Evolutionary conservation across 2,113 vertebrate species (phyloP).

Genomic region (Oryzias curvinotus): DNA sequence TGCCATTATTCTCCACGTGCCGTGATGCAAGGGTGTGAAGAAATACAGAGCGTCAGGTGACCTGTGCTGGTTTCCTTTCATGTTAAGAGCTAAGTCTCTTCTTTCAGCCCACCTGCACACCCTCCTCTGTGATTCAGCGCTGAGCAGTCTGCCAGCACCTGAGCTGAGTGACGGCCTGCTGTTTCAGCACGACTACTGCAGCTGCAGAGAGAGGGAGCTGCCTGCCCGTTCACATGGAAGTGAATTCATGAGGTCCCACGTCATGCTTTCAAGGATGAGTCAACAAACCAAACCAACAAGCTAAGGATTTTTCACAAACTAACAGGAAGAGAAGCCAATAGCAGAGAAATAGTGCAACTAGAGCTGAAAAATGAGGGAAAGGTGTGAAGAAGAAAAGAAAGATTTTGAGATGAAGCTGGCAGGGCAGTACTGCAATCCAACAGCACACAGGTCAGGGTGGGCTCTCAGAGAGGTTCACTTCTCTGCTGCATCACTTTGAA

Average conservation of each 20-base stretch:
- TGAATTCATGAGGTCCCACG: not conserved
- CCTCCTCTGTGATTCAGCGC: conserved; percentile 18
- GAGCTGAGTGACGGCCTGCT: conserved; percentile 3
- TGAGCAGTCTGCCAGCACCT: conserved; percentile 24
- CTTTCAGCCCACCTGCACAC: conserved; percentile 26
- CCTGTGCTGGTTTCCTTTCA: conserved; percentile 2
- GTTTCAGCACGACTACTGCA: not conserved
- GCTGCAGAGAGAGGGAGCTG: conserved; percentile 2
- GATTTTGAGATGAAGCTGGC: no score
- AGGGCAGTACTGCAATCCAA: no score
- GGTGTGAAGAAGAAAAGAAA: no score
- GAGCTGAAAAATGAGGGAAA: no score
- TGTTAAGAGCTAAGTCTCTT: not conserved
- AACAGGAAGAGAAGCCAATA: not conserved
- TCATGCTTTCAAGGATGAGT: not conserved
- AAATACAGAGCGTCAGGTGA: not conserved
- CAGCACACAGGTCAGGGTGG: no score
- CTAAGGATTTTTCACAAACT: not conserved
- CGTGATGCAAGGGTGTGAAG: not conserved
- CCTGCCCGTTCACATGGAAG: not conserved
- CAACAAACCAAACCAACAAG: not conserved
- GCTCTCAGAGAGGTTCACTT: no score
- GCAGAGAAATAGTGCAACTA: not conserved
- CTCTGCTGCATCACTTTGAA: no score
- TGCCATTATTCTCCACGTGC: not conserved